phyloP scores from a whole-genome alignment of 2,888 invertebrate species.

The Lasioglossum marginatum region DNA sequence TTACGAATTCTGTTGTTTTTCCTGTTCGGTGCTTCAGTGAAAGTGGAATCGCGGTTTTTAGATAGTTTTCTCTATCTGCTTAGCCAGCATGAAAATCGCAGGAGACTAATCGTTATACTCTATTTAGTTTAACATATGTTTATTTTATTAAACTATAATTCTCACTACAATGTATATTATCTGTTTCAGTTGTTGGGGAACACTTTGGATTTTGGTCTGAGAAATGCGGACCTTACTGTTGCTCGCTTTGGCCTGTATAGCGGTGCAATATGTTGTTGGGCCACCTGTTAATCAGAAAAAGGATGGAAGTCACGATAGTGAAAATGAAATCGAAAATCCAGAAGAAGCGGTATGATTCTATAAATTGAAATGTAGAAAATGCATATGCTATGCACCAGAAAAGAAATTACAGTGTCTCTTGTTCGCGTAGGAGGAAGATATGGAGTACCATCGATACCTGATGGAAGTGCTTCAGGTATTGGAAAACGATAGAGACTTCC shows the following conservation, averaged over 20 bases:
- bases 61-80: not conserved
- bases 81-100: not conserved
- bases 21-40: not conserved
- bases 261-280: constrained; percentile 82
- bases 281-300: constrained; percentile 84
- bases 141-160: not conserved
- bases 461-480: constrained; percentile 95
- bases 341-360: constrained; percentile 56
- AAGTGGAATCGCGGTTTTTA: not conserved
- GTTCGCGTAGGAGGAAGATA: constrained; percentile 74
- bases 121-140: not conserved
- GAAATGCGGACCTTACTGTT: constrained; percentile 64
- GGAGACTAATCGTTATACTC: not conserved
- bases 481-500: constrained; percentile 95
- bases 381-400: not conserved
- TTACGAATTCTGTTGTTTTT: not conserved
- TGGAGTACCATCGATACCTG: constrained; percentile 95
- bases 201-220: constrained; percentile 4
- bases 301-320: constrained; percentile 72
- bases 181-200: not conserved
- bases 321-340: constrained; percentile 74
- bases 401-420: not conserved
- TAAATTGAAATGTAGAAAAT: not conserved
- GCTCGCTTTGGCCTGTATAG: constrained; percentile 48
- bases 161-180: not conserved